A percentile compares a stretch with the other conserved stretches of the same genome.
Conservation (phyloP, 2,888 invertebrate species). For the Chrysolina haemoptera region DNA sequence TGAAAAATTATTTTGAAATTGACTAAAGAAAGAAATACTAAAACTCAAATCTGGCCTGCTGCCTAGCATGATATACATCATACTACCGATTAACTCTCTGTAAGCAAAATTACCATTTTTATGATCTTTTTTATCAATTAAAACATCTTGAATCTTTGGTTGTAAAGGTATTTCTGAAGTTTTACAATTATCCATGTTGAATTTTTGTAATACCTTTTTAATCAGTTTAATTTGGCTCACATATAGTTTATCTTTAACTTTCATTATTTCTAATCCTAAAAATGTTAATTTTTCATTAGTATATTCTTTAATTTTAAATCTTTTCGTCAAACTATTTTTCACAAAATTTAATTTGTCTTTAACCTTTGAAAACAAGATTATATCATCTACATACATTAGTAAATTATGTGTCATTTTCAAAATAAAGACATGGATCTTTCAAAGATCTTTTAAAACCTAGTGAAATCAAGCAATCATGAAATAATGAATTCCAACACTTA, state of each 20-base stretch:
- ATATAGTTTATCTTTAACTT: not conserved
- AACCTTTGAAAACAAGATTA: constrained; percentile 34
- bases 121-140: not conserved
- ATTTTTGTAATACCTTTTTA: not conserved
- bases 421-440: constrained; percentile 39
- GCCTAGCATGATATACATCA: constrained; percentile 44
- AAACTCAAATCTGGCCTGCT: constrained; percentile 46
- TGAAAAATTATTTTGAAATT: constrained; percentile 42
- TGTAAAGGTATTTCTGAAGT: constrained; percentile 5
- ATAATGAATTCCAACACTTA: constrained; percentile 28
- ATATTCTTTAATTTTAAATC: constrained; percentile 13
- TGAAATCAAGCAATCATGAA: constrained; percentile 18
- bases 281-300: not conserved
- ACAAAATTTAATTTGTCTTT: not conserved
- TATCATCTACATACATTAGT: constrained; percentile 40
- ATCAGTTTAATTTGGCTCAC: not conserved
- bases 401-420: constrained; percentile 29
- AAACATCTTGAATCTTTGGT: constrained; percentile 15
- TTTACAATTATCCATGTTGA: constrained; percentile 1
- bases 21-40: constrained; percentile 45
- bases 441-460: constrained; percentile 26
- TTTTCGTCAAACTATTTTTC: constrained; percentile 4
- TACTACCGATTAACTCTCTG: constrained; percentile 45
- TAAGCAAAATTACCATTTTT: constrained; percentile 29
- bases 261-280: not conserved